These are phyloP conservation scores for Onychomys leucogaster DNA, from an alignment of 2,797 vertebrate species.

Conservation along the genomic window DNA sequence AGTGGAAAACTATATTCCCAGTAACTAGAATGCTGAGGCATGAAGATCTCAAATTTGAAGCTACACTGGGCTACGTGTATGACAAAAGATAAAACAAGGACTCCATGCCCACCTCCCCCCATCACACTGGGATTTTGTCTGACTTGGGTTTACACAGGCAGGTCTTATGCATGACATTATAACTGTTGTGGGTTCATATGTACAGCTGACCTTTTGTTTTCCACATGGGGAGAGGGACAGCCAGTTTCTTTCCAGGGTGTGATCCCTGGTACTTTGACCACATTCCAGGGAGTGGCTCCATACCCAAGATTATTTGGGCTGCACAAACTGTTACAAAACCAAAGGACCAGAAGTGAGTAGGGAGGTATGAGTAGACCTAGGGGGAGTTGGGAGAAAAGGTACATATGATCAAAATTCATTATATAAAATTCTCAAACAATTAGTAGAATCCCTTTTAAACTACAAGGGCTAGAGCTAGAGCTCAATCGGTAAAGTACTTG, in stretches of 20 bases:
- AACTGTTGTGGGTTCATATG: not conserved
- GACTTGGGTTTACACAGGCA: not conserved
- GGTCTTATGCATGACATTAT: not conserved
- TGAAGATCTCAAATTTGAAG: not conserved
- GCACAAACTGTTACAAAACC: not conserved
- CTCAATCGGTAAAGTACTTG: not conserved
- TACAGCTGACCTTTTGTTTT: not conserved
- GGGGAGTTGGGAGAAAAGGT: not conserved
- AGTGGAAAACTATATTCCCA: not conserved
- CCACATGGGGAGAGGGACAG: not conserved
- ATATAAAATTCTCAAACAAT: not conserved
- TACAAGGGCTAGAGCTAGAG: not conserved
- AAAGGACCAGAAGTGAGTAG: not conserved
- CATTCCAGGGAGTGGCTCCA: not conserved
- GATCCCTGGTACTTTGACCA: not conserved
- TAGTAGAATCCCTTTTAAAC: not conserved
- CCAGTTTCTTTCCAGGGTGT: not conserved
- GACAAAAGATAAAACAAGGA: not conserved
- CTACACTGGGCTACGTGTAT: not conserved
- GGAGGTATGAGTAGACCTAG: not conserved
- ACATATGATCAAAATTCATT: not conserved
- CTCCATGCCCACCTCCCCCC: not conserved
- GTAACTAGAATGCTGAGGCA: not conserved
- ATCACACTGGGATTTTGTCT: not conserved
- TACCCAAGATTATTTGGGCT: not conserved